These are phyloP conservation scores for Eledona agricola DNA, from an alignment of 2,888 invertebrate species.

Conservation along the genomic window DNA sequence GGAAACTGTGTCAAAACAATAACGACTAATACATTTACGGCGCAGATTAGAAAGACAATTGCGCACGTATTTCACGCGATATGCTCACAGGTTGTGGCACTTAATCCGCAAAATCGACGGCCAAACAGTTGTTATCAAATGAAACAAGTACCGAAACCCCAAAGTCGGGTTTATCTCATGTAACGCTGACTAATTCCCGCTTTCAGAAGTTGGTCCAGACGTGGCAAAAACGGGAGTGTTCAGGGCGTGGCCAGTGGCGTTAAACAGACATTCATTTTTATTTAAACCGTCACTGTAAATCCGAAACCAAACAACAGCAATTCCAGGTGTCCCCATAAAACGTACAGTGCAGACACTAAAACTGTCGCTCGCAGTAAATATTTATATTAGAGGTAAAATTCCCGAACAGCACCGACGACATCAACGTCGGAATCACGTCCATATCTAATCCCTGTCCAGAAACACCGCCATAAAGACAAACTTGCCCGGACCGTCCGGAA, in stretches of 20 bases:
- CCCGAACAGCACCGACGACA: conserved; percentile 30
- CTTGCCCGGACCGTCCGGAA: conserved; percentile 16
- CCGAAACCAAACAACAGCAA: conserved; percentile 42
- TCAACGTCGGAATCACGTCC: conserved; percentile 35
- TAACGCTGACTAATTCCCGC: too few relatives aligned
- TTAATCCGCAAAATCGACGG: too few relatives aligned
- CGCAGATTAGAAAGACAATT: too few relatives aligned
- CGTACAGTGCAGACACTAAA: conserved; percentile 40
- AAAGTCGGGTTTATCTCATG: too few relatives aligned
- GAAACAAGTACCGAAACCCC: too few relatives aligned
- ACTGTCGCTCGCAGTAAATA: conserved; percentile 44
- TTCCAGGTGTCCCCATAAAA: conserved; percentile 44
- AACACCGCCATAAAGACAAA: conserved; percentile 18
- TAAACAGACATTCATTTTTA: conserved; percentile 14
- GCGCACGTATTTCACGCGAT: too few relatives aligned
- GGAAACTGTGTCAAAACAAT: too few relatives aligned
- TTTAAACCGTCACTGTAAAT: conserved; percentile 37
- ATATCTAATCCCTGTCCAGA: conserved; percentile 29
- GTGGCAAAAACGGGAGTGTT: not conserved
- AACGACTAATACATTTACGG: too few relatives aligned
- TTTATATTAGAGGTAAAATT: conserved; percentile 43
- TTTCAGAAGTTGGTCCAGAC: too few relatives aligned
- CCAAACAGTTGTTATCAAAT: too few relatives aligned
- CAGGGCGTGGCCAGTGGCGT: conserved; percentile 11
- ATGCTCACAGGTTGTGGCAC: too few relatives aligned